Base-by-base conservation (phyloP, 2,797 vertebrate genomes). In the Ara ararauna region DNA sequence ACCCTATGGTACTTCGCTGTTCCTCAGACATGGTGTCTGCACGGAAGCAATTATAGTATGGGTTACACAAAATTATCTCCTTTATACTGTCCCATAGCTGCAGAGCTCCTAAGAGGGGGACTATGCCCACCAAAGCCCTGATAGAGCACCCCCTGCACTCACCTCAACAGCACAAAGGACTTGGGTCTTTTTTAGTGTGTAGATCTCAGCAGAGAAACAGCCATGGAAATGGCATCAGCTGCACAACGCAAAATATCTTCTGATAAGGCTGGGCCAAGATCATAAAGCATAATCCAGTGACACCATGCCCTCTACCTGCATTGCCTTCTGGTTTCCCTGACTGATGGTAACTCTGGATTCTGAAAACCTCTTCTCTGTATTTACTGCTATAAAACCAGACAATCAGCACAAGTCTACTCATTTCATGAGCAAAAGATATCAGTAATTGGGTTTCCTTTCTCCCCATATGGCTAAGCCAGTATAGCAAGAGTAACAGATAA, bases 381-480 rank as follows among this genome's bases (percentile, higher is more conserved):
- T 70, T 30, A 22, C 27, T 16, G 42, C n/a, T 58, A 13, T 36
- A 30, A 60, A 67, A 53, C 5, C 53, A 68, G 65, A 22, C 5
- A 47, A 53, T 48, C 30, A 79, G 22, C 50, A 54, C 34, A 27
- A 44, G 9, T 6, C 1, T 54, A 11, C 27, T 44, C 30, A 26
- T 66, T 32, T 68, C 7, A 10, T n/a, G 4, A 58, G 40, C 26
- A 50, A 66, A 79, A 30, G 16, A 11, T 36, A 11, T 22, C 44
- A 23, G 4, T 21, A 32, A 32, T 19, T 34, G 38, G 15, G 3
- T 15, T 62, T 50, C 44, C 26, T 48, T 80, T 71, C 20, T 60
- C 17, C 16, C 40, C 5, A 1, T 5, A 32, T 1, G 1, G 27
- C 18, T 48, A n/a, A 44, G 8, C 30, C 26, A 54, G 29, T 30